phyloP scores from a whole-genome alignment of 1,140 invertebrate species.

The Portunus trituberculatus region DNA sequence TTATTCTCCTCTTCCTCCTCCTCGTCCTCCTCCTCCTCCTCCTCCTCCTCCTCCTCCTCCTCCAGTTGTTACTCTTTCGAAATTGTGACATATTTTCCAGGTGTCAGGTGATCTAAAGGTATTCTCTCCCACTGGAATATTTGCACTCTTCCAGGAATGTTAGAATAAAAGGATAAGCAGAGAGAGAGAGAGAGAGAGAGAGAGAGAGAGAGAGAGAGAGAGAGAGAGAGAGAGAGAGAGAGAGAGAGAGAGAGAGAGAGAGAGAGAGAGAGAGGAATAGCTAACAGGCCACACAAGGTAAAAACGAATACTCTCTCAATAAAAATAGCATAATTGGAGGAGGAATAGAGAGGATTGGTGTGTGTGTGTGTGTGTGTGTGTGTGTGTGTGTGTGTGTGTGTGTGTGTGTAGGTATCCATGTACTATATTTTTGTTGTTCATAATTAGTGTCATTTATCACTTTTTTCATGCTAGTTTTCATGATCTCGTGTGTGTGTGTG shows the following conservation, averaged over 20 bases:
- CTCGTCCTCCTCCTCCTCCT: background rate
- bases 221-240: background rate
- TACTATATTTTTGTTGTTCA: too few species aligned
- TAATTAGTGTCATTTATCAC: too few species aligned
- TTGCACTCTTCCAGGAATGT: background rate
- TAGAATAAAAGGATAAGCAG: background rate
- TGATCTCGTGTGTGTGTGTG: too few species aligned
- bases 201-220: too few species aligned
- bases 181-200: background rate
- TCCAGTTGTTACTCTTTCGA: background rate
- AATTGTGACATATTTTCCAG: background rate
- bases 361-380: too few species aligned
- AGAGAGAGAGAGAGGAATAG: background rate
- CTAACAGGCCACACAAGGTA: background rate
- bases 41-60: background rate
- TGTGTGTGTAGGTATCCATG: too few species aligned
- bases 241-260: slow-evolving; percentile 3
- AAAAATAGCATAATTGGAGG: background rate
- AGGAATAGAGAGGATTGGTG: background rate
- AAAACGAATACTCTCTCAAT: background rate
- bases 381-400: too few species aligned
- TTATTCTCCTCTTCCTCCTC: background rate
- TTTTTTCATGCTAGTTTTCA: too few species aligned
- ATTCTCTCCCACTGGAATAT: background rate
- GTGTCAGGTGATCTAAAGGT: background rate